Evolutionary conservation across 2,797 vertebrate genomes (phyloP).

Genomic region (Heteromormyrus szaboi): DNA sequence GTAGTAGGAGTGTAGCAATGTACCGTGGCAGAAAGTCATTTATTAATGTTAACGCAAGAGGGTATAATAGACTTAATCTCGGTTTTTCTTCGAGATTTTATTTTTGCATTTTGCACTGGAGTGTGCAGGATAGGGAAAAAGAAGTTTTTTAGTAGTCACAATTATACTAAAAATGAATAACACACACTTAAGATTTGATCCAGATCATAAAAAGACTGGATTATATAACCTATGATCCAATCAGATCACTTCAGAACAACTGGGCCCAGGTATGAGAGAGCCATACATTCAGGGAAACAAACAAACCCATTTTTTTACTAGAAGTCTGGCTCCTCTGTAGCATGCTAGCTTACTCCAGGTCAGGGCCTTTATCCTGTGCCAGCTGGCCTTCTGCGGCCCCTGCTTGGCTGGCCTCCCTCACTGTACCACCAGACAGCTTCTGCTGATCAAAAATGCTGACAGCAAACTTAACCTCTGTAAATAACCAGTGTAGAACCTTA

Average conservation of each 20-base stretch:
- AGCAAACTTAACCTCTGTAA: not conserved
- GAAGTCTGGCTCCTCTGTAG: not conserved
- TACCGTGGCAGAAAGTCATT: not conserved
- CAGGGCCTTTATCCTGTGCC: conserved; percentile 5
- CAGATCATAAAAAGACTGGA: not conserved
- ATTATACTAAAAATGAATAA: not conserved
- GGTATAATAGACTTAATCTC: not conserved
- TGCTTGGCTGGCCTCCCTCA: not conserved
- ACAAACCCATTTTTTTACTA: not conserved
- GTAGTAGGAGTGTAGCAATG: not conserved
- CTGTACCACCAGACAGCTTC: not conserved
- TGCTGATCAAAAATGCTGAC: not conserved
- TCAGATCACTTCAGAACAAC: not conserved
- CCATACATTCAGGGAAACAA: not conserved
- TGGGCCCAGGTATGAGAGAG: not conserved
- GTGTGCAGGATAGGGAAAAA: not conserved
- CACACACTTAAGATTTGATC: not conserved
- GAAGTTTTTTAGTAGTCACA: not conserved
- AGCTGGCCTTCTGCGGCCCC: not conserved
- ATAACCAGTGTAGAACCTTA: not conserved
- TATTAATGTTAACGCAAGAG: not conserved
- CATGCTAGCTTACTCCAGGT: not conserved
- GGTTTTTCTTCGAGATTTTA: not conserved
- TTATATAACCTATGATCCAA: not conserved
- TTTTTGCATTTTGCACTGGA: not conserved